Base-by-base conservation (phyloP, 2,797 vertebrate genomes). In the Enteromius paludinosus region DNA sequence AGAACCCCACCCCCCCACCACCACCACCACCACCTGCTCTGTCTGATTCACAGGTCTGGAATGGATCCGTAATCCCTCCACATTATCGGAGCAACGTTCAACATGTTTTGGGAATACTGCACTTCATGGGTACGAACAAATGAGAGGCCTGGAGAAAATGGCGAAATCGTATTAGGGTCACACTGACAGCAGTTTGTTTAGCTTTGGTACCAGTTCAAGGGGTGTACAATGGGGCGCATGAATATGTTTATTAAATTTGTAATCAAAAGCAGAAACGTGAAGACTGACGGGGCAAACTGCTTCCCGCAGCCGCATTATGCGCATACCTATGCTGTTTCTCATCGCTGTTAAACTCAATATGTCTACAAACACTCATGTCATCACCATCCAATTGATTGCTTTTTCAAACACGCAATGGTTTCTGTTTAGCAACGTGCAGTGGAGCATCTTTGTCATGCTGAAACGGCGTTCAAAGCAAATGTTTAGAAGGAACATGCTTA, bases 21-120 rank as follows among this genome's bases (percentile, higher is more conserved):
- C 38, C 41, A 43, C 84, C 86, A 66, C 47, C 49, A 84, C 30
- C 30, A 90, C 87, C 89, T 92, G 90, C 92, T 91, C 89, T 87
- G 89, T 25, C 70, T 75, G 93, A 93, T 94, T 93, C 88, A 92
- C 87, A 86, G 88, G 80, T 89, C 87, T 89, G 89, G 91, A 93
- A 93, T 87, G 89, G 87, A 87, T 88, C 83, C 84, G 85, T 92
- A 92, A 92, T 90, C 89, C 90, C 74, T 82, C 82, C 6, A 8
- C 81, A 82, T 89, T 86, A 83, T 81, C 20, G 82, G 86, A 91
- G 88, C 83, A 89, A 86, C 87, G 79, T 14, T 87, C 86, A 89
- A 89, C 87, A 81, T 86, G 90, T 90, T 90, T 82, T 64, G 85
- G 86, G 89, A 92, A 79, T 49, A 70, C 47, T 38, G 79, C n/a